A percentile compares a stretch with the other conserved stretches of the same genome.
These are phyloP conservation scores for Apoda limacodes DNA, from an alignment of 2,888 invertebrate genomes.

Conservation along the genomic window DNA sequence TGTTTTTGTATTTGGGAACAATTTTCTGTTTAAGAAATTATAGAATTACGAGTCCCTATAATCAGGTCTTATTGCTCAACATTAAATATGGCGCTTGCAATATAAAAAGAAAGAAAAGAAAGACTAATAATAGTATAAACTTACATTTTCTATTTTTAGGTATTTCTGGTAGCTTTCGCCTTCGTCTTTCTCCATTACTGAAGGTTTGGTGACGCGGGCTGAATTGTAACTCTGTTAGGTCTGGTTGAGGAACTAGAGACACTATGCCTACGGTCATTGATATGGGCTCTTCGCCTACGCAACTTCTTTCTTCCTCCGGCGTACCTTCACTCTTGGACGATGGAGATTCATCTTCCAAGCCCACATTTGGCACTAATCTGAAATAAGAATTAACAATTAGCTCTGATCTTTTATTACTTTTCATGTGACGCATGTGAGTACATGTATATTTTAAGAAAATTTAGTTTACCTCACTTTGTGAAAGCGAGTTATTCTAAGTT, in stretches of 20 bases:
- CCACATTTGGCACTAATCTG: slow-evolving; percentile 87
- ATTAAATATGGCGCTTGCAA: too few relatives aligned
- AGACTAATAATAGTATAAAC: slow-evolving; percentile 29
- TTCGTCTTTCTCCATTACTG: slow-evolving; percentile 72
- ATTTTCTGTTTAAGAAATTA: too few relatives aligned
- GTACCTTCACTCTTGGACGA: slow-evolving; percentile 81
- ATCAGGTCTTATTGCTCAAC: too few relatives aligned
- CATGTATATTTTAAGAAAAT: too few relatives aligned
- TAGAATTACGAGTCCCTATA: too few relatives aligned
- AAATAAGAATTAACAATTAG: slow-evolving; percentile 22
- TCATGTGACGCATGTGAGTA: too few relatives aligned
- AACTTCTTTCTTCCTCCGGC: slow-evolving; percentile 72
- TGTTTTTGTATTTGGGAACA: too few relatives aligned
- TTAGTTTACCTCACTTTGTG: too few relatives aligned
- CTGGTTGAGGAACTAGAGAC: slow-evolving; percentile 35
- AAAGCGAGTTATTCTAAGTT: neutral
- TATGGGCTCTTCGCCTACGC: slow-evolving; percentile 68
- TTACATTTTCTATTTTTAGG: slow-evolving; percentile 90
- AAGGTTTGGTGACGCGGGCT: slow-evolving; percentile 51
- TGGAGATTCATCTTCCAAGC: slow-evolving; percentile 84
- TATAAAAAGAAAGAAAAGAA: slow-evolving; percentile 2
- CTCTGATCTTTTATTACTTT: too few relatives aligned
- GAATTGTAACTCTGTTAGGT: slow-evolving; percentile 33
- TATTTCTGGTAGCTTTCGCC: slow-evolving; percentile 89
- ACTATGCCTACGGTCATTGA: slow-evolving; percentile 22